Conservation (phyloP, 2,888 invertebrate species). For the Clitarchus hookeri region DNA sequence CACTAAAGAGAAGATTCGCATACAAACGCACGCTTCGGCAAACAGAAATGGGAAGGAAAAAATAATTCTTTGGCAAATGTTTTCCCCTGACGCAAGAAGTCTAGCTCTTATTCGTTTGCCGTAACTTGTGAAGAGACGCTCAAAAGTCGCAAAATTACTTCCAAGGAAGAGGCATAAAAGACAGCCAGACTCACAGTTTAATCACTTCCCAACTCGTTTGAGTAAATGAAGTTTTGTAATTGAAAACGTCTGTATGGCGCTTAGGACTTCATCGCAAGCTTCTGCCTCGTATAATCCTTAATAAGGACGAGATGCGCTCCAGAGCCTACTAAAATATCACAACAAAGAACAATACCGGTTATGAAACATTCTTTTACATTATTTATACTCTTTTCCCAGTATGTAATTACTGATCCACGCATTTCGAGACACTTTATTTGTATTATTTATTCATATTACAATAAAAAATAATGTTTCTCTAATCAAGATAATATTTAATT, state of each 20-base stretch:
- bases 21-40: too few relatives aligned
- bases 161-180: not conserved
- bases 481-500: too few relatives aligned
- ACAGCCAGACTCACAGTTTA: conserved; percentile 10
- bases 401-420: too few relatives aligned
- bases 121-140: not conserved
- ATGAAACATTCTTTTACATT: too few relatives aligned
- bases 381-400: too few relatives aligned
- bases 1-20: too few relatives aligned
- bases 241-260: conserved; percentile 6
- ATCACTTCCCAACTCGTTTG: conserved; percentile 14
- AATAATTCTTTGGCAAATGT: not conserved
- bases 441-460: too few relatives aligned
- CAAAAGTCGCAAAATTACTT: conserved; percentile 14
- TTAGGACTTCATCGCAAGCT: not conserved
- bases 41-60: not conserved
- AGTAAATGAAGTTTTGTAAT: conserved; percentile 14
- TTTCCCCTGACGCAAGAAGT: not conserved
- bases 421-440: too few relatives aligned
- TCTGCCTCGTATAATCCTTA: not conserved
- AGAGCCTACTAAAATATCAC: too few relatives aligned
- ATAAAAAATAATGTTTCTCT: too few relatives aligned
- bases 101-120: conserved; percentile 1
- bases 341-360: too few relatives aligned
- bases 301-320: not conserved